Evolutionary conservation across 2,113 vertebrate genomes (phyloP), one percentile per base, ranked within the genome.

Genomic region (Triplophysa tibetana): DNA sequence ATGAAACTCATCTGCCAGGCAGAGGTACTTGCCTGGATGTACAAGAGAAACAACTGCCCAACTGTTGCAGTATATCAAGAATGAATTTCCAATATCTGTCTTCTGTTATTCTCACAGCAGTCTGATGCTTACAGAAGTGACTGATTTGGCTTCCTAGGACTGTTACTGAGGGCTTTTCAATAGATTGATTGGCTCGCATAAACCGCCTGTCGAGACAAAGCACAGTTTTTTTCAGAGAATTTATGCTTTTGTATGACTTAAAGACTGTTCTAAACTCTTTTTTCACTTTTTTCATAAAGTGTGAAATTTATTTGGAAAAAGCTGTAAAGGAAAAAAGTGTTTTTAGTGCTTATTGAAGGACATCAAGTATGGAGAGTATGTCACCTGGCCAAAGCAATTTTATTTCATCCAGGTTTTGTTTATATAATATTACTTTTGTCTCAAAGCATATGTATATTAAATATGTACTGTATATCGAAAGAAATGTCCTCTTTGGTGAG

Each of bases 341-440:
- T 83, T 83, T 70, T 24, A 29, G 87, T 86, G 86, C 81, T 88
- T 90, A 78, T 82, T 87, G 11, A 85, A 83, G 78, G 86, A 81
- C 84, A 70, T 85, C 43, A 76, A 6, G 21, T 90, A 87, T 86
- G 75, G 73, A 5, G 62, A 81, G 88, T 86, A 91, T 89, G 90
- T 88, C 89, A 88, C 86, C 88, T 90, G 91, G 92, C 94, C 94
- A 93, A 94, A 94, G 91, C 63, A 83, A 89, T 86, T 81, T 85
- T 61, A 79, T 82, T 79, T 66, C 54, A 73, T 75, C 67, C 66
- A 87, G 43, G 79, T 88, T 88, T 84, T 82, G 79, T 63, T 79
- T 13, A 80, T 63, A 80, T 73, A 79, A 81, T 61, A 21, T 43
- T 74, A 14, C 41, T 26, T 54, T n/a, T 78, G 60, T 58, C 41